Base-by-base conservation (phyloP, 1,140 invertebrate genomes). In the Adelges cooleyi region DNA sequence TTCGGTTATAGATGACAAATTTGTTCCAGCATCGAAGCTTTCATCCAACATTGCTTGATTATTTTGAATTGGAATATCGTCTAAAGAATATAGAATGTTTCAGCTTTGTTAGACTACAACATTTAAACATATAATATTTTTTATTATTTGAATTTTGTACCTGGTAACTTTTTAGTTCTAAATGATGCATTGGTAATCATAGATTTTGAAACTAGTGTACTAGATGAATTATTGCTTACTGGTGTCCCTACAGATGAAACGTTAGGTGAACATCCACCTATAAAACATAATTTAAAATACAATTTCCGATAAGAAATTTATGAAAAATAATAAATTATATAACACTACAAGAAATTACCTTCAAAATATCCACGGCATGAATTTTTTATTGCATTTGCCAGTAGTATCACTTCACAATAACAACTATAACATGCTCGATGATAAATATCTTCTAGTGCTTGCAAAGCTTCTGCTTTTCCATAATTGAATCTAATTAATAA, bases 161-260 rank as follows among this genome's bases (percentile, higher is more conserved):
- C 90, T 80, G 93, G 93, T 67, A 97, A 80, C 77, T 95, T 96
- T 78, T 92, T 94, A 51, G 92, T 92, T 67, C 91, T 84, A 77
- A 97, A 97, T 70, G 92, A 96, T 69, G 93, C 93, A 79, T 95
- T 95, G 46, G 92, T 97, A 67, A 96, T 95, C 84, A 95, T 94
- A 9, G 90, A 90, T 77, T 95, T 95, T 1, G 87, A 87, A 67
- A 92, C 82, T 2, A 83, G 86, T 18, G 73, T 73, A n/a, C 82
- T 87, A 38, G 82, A 82, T n/a, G 86, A 85, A 13, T 85, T 82
- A 56, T 87, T 84, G n/a, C 87, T 86, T 42, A 89, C 71, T 1
- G 87, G 84, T 52, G 90, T 81, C 73, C 83, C 87, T 4, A 56
- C 42, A 25, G 65, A 53, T 42, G 40, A 38, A 2, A 36, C 23